Base-by-base conservation (phyloP, 2,113 vertebrate species). In the Condylura cristata region DNA sequence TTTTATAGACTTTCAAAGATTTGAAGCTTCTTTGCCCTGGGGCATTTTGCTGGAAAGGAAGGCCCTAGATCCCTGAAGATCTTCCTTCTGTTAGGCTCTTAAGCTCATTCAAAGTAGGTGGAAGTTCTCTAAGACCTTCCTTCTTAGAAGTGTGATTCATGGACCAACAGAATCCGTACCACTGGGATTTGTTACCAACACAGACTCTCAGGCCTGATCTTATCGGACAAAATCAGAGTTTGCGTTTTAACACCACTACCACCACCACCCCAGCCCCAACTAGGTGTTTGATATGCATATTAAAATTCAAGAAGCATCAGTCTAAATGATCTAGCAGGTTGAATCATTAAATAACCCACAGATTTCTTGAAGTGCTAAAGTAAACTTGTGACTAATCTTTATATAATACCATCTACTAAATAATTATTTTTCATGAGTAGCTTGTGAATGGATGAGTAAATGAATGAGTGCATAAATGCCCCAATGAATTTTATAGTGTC, bases 311-410 rank as follows among this genome's bases (percentile, higher is more conserved):
- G 63, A 91, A 65, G 41, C 51, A 70, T n/a, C 17, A 12, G 71
- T 75, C 60, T 81, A 85, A 60, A 39, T 32, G 56, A 78, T 88
- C 79, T n/a, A 88, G 75, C 17, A 94, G 65, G 17, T 80, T 70
- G 56, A 93, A 61, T 80, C 46, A 79, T 34, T 63, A 78, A 89
- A 76, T 66, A 81, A 91, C 8, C 34, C 41, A 68, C 18, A 20
- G 41, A 87, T 72, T 80, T 58, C 71, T 90, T 86, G 26, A 86
- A 61, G 32, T 72, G 6, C 65, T 93, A 56, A 76, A 83, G 44
- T 75, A 84, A 95, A 78, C n/a, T 66, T 85, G 79, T 89, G 30
- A 75, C 80, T 89, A 88, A 75, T 22, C 17, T 70, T 74, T 74
- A 6, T 86, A 39, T 63, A 74, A 44, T 53, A 84, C 17, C 65